Base-by-base conservation (phyloP, 2,113 vertebrate species). In the Erpornis zantholeuca region DNA sequence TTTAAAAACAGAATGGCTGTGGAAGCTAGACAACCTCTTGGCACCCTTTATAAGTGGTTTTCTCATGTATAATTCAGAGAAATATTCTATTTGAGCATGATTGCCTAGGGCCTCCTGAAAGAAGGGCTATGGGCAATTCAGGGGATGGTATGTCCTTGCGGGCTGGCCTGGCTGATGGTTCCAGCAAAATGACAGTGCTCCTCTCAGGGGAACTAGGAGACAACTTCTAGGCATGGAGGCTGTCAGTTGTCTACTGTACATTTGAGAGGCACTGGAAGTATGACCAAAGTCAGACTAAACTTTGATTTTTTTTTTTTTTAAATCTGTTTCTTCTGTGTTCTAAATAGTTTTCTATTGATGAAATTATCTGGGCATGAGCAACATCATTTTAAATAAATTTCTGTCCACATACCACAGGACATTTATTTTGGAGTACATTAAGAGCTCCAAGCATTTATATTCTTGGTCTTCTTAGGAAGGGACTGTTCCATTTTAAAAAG, bases 61-160 rank as follows among this genome's bases (percentile, higher is more conserved):
- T 85, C 81, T 97, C 94, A 95, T 97, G 29, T 79, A 96, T 97
- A 96, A 96, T 97, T 97, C 71, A 96, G 56, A 65, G 76, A 80
- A 88, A 70, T 78, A 60, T 4, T 65, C 66, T 83, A 50, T 76
- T 82, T 93, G 78, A 92, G 79, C 90, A 33, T 63, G 81, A 78
- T 81, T 96, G 95, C 92, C 88, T 36, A 33, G n/a, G 65, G 92
- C 72, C 44, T 73, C 23, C 49, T 88, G 69, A 61, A 64, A 88
- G 77, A 66, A 49, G 57, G 76, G 52, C 57, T 88, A 3, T 45
- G 52, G 50, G 72, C 90, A 60, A 2, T 38, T 40, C 3, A 0
- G 20, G 47, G 60, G 52, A 22, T 56, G 42, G 44, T 35, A 7
- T 4, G 5, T 83, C 57, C 61, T 83, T 75, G 72, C 5, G 12